A percentile compares a stretch with the other conserved stretches of the same genome.
Evolutionary conservation across 2,113 vertebrate genomes (phyloP).

Genomic region (Chloebia gouldiae): DNA sequence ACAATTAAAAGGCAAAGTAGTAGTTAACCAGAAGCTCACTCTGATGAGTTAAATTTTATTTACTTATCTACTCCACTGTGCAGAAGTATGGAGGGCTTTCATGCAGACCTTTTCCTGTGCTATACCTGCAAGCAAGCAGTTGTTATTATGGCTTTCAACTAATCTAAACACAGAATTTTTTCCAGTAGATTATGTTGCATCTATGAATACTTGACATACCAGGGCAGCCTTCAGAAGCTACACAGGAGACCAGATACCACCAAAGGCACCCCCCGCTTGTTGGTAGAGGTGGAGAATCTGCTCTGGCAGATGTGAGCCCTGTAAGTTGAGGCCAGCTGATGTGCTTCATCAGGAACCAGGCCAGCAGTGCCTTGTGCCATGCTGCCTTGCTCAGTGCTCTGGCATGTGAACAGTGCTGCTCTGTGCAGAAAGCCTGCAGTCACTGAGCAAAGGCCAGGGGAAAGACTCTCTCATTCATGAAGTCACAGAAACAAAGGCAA

Average conservation of each 20-base stretch:
- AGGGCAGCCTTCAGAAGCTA: neutral
- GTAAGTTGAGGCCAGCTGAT: neutral
- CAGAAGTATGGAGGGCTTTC: neutral
- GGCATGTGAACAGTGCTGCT: neutral
- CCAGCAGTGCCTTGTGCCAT: neutral
- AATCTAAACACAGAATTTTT: neutral
- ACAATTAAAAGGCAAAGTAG: neutral
- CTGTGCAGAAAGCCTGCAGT: neutral
- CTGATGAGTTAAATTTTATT: neutral
- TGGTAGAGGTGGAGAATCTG: neutral
- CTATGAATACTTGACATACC: neutral
- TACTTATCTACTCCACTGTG: neutral
- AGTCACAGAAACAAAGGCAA: neutral
- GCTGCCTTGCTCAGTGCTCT: neutral
- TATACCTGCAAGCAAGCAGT: neutral
- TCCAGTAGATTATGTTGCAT: neutral
- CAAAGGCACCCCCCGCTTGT: neutral
- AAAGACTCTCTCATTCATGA: neutral
- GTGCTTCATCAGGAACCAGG: neutral
- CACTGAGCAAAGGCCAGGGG: neutral
- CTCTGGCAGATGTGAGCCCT: neutral
- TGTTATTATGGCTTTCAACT: neutral
- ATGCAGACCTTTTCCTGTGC: neutral
- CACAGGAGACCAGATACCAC: neutral
- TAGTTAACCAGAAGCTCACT: neutral